Evolutionary conservation across 2,113 vertebrate species (phyloP).

Genomic region (Bothrops jararaca): DNA sequence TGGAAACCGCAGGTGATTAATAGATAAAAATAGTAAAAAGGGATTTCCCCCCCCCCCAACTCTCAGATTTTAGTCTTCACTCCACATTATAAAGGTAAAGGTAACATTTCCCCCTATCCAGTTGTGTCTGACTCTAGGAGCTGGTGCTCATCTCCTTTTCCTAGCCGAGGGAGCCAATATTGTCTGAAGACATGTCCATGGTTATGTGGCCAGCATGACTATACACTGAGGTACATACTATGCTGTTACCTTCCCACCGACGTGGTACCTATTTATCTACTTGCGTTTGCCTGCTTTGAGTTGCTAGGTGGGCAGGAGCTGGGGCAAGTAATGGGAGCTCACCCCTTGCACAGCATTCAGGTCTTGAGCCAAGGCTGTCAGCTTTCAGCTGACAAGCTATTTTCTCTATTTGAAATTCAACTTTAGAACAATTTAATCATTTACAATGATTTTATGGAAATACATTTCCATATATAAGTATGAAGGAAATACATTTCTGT

Average conservation of each 20-base stretch:
- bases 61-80: not conserved
- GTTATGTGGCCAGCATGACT: not conserved
- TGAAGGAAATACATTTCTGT: too few relatives aligned
- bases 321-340: not conserved
- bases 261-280: not conserved
- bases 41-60: not conserved
- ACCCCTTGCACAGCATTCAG: not conserved
- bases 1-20: not conserved
- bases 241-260: not conserved
- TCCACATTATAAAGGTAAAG: not conserved
- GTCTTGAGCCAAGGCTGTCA: too few relatives aligned
- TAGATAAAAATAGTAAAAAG: not conserved
- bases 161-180: not conserved
- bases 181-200: not conserved
- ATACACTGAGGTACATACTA: not conserved
- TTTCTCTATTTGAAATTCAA: not conserved
- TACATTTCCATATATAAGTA: too few relatives aligned
- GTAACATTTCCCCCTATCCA: not conserved
- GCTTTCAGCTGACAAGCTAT: too few relatives aligned
- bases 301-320: not conserved
- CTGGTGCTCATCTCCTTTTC: not conserved
- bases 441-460: too few relatives aligned
- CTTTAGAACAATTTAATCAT: too few relatives aligned
- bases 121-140: not conserved
- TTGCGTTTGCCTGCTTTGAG: not conserved